A percentile compares a stretch with the other conserved stretches of the same genome.
Evolutionary conservation across 2,113 vertebrate species (phyloP).

Genomic region (Odontophorus gujanensis): DNA sequence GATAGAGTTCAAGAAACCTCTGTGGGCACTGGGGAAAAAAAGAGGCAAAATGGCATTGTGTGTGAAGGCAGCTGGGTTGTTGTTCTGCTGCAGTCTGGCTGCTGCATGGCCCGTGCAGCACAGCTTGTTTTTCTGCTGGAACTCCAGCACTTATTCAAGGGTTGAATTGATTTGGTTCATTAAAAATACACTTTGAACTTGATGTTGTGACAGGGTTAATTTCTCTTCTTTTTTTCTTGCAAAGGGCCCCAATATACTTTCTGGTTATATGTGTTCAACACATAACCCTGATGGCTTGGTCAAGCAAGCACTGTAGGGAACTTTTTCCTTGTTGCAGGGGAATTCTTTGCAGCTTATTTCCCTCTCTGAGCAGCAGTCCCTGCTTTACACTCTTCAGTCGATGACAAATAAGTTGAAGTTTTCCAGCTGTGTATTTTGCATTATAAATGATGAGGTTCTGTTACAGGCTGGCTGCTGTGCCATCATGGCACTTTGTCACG

Average conservation of each 20-base stretch:
- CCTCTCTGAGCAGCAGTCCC: not conserved
- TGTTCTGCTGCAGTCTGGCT: not conserved
- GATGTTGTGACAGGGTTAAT: not conserved
- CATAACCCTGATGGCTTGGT: not conserved
- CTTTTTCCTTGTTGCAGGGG: fast-evolving
- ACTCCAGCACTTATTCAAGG: not conserved
- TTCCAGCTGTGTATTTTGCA: not conserved
- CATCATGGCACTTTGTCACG: fast-evolving
- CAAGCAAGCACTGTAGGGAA: not conserved
- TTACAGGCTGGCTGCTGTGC: not conserved
- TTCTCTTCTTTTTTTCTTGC: not conserved
- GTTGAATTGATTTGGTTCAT: not conserved
- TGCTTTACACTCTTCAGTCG: not conserved
- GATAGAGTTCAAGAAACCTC: not conserved
- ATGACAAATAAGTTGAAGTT: not conserved
- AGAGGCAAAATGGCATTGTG: not conserved
- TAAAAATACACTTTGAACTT: not conserved
- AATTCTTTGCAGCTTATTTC: not conserved
- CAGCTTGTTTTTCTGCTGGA: not conserved
- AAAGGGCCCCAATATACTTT: fast-evolving
- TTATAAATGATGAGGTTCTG: not conserved
- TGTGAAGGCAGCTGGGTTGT: fast-evolving
- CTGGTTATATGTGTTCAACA: not conserved
- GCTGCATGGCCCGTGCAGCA: not conserved
- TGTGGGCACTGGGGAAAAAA: not conserved